These are phyloP conservation scores for Falco cherrug DNA, from an alignment of 2,797 vertebrate genomes.

Conservation along the genomic window DNA sequence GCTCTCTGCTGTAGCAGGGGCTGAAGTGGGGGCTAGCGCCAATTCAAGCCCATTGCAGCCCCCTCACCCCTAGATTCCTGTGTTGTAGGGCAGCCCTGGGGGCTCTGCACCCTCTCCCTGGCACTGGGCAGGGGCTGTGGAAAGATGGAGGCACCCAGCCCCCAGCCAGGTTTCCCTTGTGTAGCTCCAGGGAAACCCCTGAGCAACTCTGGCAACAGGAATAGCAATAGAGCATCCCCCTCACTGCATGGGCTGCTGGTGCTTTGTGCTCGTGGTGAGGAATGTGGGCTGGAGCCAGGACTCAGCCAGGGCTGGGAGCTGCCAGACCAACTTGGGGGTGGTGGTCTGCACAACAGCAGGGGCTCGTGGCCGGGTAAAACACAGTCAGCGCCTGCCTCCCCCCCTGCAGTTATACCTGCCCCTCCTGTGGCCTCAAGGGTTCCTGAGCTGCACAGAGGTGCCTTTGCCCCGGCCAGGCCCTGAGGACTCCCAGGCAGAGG, in stretches of 20 bases:
- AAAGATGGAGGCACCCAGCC: neutral
- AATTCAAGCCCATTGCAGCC: neutral
- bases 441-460: neutral
- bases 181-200: too few species aligned
- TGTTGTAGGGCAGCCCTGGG: rapidly evolving
- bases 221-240: rapidly evolving
- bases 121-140: neutral
- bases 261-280: neutral
- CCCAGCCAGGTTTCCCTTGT: neutral
- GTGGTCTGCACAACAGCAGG: neutral
- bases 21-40: neutral
- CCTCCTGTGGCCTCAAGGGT: rapidly evolving
- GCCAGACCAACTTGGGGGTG: rapidly evolving
- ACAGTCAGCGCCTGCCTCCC: neutral
- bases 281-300: neutral
- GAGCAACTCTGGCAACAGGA: too few species aligned
- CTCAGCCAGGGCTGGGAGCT: neutral
- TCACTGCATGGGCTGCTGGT: neutral
- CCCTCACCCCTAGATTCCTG: neutral
- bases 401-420: neutral
- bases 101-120: neutral
- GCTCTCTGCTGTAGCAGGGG: neutral
- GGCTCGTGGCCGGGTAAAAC: too few species aligned
- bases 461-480: too few species aligned
- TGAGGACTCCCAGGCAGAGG: neutral